Base-by-base conservation (phyloP, 2,888 invertebrate species). In the Acronicta psi region DNA sequence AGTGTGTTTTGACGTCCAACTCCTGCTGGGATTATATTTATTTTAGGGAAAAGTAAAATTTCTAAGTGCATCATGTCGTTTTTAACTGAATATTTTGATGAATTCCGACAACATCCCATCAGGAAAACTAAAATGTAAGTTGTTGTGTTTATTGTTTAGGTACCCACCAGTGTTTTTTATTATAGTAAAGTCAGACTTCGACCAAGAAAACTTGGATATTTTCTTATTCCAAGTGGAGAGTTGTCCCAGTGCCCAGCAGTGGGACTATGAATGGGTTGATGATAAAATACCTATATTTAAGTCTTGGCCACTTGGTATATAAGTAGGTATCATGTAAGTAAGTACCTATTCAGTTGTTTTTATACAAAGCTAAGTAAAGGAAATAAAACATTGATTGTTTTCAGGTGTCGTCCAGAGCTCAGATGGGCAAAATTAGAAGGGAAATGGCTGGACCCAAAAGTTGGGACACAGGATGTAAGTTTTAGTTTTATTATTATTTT, bases 71-170 rank as follows among this genome's bases (percentile, higher is more conserved):
- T 63, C 57, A 93, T 94, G 93, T 94, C 93, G 53, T 94, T 92
- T 59, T 66, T 93, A 74, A 93, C 93, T n/a, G 93, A 94, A 83
- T 93, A 93, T 80, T 93, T 92, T 68, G 93, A 94, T 69, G 92
- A 93, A 65, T 94, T 80, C 61, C 85, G 93, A 3, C 82, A 85
- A 38, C 91, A 89, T 77, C 91, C 92, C 2, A 92, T 93, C 53
- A 85, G 81, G 72, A 93, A 89, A 81, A 90, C 89, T 13, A 79
- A 82, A 78, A 88, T 90, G 93, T 94, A 81, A 92, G 93, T 89
- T 64, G 29, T 53, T 14, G 29, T 5, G 5, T 4, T 20, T 4
- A 4, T 20, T 20, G 20, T n/a, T n/a, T n/a, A n/a, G n/a, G n/a
- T n/a, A n/a, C n/a, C n/a, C n/a, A n/a, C n/a, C n/a, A n/a, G n/a